Evolutionary conservation across 2,797 vertebrate genomes (phyloP), one percentile per base, ranked within the genome.

Genomic region (Schizothorax lantsangensis): DNA sequence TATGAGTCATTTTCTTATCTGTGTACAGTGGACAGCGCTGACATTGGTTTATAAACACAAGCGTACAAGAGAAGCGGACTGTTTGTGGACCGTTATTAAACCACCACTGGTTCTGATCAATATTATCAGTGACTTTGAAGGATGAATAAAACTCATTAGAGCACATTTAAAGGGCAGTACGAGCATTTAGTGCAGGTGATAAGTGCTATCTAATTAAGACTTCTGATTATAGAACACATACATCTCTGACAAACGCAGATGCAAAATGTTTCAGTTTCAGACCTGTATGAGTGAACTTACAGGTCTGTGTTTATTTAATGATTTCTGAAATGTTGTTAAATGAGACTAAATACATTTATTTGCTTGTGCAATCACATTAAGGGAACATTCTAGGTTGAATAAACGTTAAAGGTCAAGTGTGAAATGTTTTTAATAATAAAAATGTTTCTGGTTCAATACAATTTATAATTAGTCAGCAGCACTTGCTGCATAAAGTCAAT

Each of bases 121-220:
- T 66, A 38, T 52, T 57, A 89, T 88, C 85, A 87, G 77, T 33
- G 85, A 78, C 78, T 83, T 82, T 54, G 57, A 54, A 75, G 83
- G 52, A 88, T 69, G 79, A 92, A 88, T 85, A 83, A 88, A 87
- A 85, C 86, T 90, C 81, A 89, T 91, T 89, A 89, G 75, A 84
- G 49, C 10, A 0, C 33, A 43, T 79, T 84, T 23, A 64, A 81
- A 59, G 75, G 52, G 19, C 15, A 88, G 80, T 77, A 26, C 6
- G 38, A 78, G 62, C 38, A 69, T 86, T 92, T 86, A 81, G 79
- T 77, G 83, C 62, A 49, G 43, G 85, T 88, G 84, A 86, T 83
- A 33, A 74, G 81, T 79, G 62, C 47, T 86, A 83, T 87, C 57
- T 87, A 89, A 92, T 88, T 88, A 79, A 90, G 88, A 82, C 85